phyloP scores from a whole-genome alignment of 2,888 invertebrate genomes.

The Limnephilus rhombicus region DNA sequence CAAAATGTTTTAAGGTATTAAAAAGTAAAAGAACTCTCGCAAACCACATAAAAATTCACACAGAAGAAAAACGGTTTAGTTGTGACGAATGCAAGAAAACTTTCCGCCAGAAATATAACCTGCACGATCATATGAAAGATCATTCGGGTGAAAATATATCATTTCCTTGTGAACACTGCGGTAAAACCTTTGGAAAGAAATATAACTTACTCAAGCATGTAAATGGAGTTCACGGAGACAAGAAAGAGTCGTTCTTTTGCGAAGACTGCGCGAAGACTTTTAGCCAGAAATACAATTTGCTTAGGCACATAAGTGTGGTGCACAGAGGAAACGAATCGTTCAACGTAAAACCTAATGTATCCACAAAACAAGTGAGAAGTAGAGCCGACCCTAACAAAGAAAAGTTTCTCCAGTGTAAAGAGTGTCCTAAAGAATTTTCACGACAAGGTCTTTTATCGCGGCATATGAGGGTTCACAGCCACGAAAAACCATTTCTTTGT shows the following conservation, averaged over 20 bases:
- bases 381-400: background rate
- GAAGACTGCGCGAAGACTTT: background rate
- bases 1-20: background rate
- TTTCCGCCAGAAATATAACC: background rate
- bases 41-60: background rate
- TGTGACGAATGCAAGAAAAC: background rate
- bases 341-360: background rate
- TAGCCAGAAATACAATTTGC: background rate
- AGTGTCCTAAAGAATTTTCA: background rate
- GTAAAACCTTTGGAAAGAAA: background rate
- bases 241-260: background rate
- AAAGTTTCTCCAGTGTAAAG: background rate
- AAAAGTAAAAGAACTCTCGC: background rate
- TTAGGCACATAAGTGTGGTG: background rate
- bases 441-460: background rate
- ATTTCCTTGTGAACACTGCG: background rate
- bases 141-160: background rate
- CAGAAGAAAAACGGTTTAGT: background rate
- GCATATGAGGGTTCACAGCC: background rate
- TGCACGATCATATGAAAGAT: background rate
- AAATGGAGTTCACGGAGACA: background rate
- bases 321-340: background rate
- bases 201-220: background rate
- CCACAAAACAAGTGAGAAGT: background rate
- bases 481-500: constrained; percentile 2